Evolutionary conservation across 2,888 invertebrate genomes (phyloP), one percentile per base, ranked within the genome.

Genomic region (Lobophora halterata): DNA sequence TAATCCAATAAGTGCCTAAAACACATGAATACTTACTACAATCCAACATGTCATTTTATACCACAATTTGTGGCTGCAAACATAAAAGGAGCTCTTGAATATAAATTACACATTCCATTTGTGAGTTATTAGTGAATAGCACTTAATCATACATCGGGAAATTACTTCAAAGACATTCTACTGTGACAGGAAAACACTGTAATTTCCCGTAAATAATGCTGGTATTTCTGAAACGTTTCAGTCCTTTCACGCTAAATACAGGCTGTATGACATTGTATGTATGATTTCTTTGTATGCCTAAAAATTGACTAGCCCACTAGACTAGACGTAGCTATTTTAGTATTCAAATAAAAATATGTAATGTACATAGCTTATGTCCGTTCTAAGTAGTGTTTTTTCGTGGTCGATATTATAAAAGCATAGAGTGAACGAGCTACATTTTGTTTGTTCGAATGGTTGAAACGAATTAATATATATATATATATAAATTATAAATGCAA

Each of bases 191-290:
- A 19, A 33, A 44, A 38, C 8, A 37, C 32, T 37, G 20, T 48
- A 44, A 52, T 49, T n/a, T 49, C 39, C 12, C 25, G 18, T 37
- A 35, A 40, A 48, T 37, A 30, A 12, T 13, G 18, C 21, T 32
- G 35, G 20, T 35, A 29, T 32, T 34, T 24, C 19, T 24, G 19
- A 18, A 33, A 6, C 26, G 40, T 35, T 30, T 35, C 36, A 41
- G 31, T 33, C 21, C 29, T 20, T 24, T 28, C 34, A 23, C 37
- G 37, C 16, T 52, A 49, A 49, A 33, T 40, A 45, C 29, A 32
- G 37, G 39, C 26, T 38, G 19, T 14, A 12, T 2, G 38, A 33
- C 19, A 3, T 18, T 11, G 1, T 1, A 28, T 8, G 21, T 43
- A 36, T 31, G 25, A 5, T 29, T 30, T 16, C 29, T 26, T 14